Evolutionary conservation across 2,113 vertebrate species (phyloP).

Genomic region (Meles meles): DNA sequence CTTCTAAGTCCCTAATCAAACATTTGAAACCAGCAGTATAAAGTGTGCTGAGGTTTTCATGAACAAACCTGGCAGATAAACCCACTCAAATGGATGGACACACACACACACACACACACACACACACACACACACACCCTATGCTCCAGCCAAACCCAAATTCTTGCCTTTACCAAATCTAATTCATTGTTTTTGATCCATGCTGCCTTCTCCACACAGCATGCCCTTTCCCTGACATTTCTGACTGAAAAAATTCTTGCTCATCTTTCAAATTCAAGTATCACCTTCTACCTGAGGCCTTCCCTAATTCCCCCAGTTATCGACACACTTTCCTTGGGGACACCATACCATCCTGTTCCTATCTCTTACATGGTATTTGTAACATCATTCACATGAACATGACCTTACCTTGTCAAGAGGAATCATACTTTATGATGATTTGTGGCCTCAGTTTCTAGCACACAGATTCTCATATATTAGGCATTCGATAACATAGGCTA

Average conservation of each 20-base stretch:
- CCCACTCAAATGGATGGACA: background rate
- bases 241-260: background rate
- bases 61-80: background rate
- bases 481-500: background rate
- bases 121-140: background rate
- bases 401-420: background rate
- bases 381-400: background rate
- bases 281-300: background rate
- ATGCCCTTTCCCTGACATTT: conserved; percentile 34
- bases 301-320: background rate
- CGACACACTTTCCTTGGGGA: background rate
- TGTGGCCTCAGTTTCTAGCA: background rate
- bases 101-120: background rate
- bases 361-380: background rate
- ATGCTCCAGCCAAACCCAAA: background rate
- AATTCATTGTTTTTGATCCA: background rate
- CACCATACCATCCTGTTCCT: background rate
- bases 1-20: background rate
- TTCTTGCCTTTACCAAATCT: background rate
- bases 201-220: background rate
- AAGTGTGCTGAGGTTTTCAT: background rate
- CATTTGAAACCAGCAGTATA: background rate
- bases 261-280: conserved; percentile 24
- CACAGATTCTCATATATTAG: background rate
- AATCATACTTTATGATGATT: background rate